Evolutionary conservation across 2,113 vertebrate genomes (phyloP).

Genomic region (Pygoscelis antarcticus): DNA sequence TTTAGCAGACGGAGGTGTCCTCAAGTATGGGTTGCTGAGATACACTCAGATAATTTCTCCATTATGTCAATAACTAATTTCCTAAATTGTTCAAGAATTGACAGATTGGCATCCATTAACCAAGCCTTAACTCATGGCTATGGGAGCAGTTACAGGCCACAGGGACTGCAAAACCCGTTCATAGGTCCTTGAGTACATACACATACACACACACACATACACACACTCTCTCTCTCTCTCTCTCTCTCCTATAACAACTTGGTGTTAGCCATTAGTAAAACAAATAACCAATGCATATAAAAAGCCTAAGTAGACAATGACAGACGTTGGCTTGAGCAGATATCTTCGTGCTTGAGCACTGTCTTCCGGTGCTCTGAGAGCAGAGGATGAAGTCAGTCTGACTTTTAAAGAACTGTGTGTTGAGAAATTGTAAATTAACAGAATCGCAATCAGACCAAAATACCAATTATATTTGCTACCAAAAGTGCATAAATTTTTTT

Average conservation of each 20-base stretch:
- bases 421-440: background rate
- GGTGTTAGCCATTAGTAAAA: background rate
- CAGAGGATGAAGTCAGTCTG: background rate
- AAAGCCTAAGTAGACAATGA: background rate
- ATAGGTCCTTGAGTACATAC: background rate
- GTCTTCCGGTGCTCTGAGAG: background rate
- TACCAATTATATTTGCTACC: background rate
- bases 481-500: background rate
- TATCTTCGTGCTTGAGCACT: background rate
- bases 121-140: background rate
- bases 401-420: background rate
- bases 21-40: background rate
- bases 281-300: background rate
- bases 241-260: background rate
- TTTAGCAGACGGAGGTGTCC: background rate
- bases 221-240: too few relatives aligned
- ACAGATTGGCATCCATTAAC: conserved; percentile 9
- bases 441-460: background rate
- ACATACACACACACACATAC: background rate
- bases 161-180: background rate
- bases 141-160: background rate
- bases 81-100: conserved; percentile 26
- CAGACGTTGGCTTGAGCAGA: background rate
- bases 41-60: conserved; percentile 20
- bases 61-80: conserved; percentile 51